These are phyloP conservation scores for Amblyteles armatorius DNA, from an alignment of 2,888 invertebrate genomes.

Conservation along the genomic window DNA sequence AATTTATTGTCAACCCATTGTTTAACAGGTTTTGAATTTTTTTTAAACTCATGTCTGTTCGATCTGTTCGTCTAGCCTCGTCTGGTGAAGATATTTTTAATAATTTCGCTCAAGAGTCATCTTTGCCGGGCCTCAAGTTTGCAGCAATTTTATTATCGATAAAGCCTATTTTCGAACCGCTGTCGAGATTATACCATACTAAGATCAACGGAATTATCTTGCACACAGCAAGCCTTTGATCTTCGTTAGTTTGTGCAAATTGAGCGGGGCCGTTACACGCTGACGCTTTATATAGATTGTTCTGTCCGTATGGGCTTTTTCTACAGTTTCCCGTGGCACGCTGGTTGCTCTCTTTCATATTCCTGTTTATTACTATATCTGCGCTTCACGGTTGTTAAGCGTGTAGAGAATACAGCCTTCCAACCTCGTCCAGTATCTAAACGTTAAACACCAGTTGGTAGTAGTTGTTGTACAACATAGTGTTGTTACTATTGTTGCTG, in stretches of 20 bases:
- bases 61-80: not conserved
- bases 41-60: not conserved
- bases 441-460: conserved; percentile 58
- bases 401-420: conserved; percentile 60
- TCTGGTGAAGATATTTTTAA: not conserved
- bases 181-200: conserved; percentile 2
- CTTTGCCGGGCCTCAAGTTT: not conserved
- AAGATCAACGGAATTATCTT: not conserved
- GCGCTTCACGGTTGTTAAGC: conserved; percentile 58
- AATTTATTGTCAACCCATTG: not conserved
- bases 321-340: conserved; percentile 35
- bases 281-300: conserved; percentile 47
- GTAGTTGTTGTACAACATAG: not conserved
- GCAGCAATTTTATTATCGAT: not conserved
- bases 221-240: conserved; percentile 12
- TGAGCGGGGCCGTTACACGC: conserved; percentile 56
- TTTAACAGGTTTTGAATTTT: not conserved
- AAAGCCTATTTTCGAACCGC: not conserved
- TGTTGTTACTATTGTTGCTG: too few relatives aligned
- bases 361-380: conserved; percentile 45
- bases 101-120: not conserved
- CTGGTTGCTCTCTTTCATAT: conserved; percentile 42
- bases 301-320: conserved; percentile 19
- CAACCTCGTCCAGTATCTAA: conserved; percentile 64
- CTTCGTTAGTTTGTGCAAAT: conserved; percentile 57